phyloP scores from a whole-genome alignment of 2,113 vertebrate species.

The Gallinago jamesoni region DNA sequence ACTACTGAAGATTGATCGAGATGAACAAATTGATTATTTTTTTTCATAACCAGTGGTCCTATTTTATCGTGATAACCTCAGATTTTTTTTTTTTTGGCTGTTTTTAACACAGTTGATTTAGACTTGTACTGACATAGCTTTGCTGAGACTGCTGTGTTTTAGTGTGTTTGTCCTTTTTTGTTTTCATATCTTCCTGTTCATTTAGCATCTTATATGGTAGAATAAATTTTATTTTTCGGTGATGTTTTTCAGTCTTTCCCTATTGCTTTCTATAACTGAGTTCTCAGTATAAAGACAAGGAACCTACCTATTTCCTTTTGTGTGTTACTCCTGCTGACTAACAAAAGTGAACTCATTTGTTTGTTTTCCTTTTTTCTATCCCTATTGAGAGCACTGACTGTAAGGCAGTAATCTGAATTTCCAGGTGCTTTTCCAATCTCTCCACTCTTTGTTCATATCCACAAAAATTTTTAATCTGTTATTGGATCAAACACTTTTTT shows the following conservation, averaged over 20 bases:
- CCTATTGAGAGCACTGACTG: background rate
- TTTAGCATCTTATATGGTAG: background rate
- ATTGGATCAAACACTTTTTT: background rate
- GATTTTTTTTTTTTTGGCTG: background rate
- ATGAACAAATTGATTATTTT: background rate
- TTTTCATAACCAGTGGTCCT: background rate
- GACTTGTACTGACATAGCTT: background rate
- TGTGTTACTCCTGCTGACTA: background rate
- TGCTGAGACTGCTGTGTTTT: background rate
- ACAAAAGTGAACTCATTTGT: background rate
- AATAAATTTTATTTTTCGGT: background rate
- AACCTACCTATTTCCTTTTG: background rate
- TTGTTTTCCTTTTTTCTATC: background rate
- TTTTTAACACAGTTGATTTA: background rate
- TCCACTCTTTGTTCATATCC: background rate
- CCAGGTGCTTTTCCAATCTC: background rate
- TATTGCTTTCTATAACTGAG: background rate
- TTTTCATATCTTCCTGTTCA: background rate
- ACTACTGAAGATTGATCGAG: background rate
- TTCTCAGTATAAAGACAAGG: background rate
- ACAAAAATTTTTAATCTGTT: background rate
- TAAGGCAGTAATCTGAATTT: background rate
- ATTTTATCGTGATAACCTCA: background rate
- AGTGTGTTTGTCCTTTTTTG: background rate
- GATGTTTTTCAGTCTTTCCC: background rate